Conservation (phyloP, 2,113 vertebrate species). For the Bos javanicus region DNA sequence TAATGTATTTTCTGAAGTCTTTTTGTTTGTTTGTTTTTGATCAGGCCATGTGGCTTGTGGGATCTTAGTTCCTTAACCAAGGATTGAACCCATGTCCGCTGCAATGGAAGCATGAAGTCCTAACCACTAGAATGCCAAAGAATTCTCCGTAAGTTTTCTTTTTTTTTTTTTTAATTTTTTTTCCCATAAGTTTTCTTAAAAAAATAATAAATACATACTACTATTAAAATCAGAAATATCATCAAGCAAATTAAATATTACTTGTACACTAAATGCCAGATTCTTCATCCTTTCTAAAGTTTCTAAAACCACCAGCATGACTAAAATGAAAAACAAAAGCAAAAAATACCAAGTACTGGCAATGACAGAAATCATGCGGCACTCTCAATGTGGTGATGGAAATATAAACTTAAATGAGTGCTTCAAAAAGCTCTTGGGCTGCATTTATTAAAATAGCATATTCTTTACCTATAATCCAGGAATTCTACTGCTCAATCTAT, state of each 20-base stretch:
- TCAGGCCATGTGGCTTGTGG: background rate
- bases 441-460: background rate
- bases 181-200: background rate
- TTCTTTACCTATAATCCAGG: background rate
- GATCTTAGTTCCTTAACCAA: background rate
- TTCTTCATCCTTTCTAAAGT: background rate
- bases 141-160: background rate
- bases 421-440: background rate
- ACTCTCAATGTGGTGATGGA: background rate
- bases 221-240: conserved; percentile 6
- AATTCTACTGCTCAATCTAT: background rate
- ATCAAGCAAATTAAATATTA: conserved; percentile 1
- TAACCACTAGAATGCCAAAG: background rate
- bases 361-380: background rate
- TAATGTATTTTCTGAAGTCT: background rate
- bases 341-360: background rate
- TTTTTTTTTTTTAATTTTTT: too few species aligned
- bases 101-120: background rate
- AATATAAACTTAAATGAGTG: background rate
- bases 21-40: background rate
- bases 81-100: background rate
- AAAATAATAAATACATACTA: background rate
- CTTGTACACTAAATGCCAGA: background rate
- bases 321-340: background rate
- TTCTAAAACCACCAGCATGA: background rate